Percentiles rank a stretch among this genome's conserved stretches.
Conservation (phyloP, 2,888 invertebrate species). For the Panorpa germanica region DNA sequence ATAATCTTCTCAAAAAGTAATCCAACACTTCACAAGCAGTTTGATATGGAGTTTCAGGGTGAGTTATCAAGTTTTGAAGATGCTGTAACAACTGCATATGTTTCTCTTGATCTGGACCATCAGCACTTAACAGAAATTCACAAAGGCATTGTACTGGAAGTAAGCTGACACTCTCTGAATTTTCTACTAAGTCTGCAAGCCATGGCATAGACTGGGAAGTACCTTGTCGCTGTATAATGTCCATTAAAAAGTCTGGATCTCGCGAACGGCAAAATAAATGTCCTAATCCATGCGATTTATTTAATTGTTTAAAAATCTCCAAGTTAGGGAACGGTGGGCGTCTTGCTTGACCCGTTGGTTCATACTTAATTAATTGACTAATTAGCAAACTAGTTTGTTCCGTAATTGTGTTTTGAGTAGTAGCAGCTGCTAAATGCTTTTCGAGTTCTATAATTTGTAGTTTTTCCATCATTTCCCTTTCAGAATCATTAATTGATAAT, state of each 20-base stretch:
- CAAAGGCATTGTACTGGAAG: constrained; percentile 95
- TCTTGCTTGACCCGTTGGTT: constrained; percentile 66
- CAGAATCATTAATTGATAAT: constrained; percentile 41
- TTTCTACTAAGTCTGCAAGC: constrained; percentile 85
- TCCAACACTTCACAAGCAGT: constrained; percentile 72
- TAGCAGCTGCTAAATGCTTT: constrained; percentile 76
- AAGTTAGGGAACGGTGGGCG: constrained; percentile 60
- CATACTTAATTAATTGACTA: constrained; percentile 68
- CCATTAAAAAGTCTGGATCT: constrained; percentile 79
- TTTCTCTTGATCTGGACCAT: constrained; percentile 50
- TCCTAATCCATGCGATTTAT: constrained; percentile 63
- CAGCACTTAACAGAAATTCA: constrained; percentile 65
- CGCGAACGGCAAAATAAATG: constrained; percentile 75
- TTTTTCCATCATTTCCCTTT: constrained; percentile 50
- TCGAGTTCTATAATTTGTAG: constrained; percentile 77
- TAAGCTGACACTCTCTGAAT: constrained; percentile 65
- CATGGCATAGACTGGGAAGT: constrained; percentile 92
- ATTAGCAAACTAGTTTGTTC: constrained; percentile 75
- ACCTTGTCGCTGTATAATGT: constrained; percentile 79
- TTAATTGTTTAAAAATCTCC: constrained; percentile 61
- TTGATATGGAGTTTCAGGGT: constrained; percentile 28
- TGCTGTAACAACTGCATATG: constrained; percentile 48
- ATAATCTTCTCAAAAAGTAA: constrained; percentile 71
- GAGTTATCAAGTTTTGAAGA: constrained; percentile 31
- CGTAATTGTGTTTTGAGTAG: constrained; percentile 73